Base-by-base conservation (phyloP, 2,888 invertebrate species). In the Crepidodera aurea region DNA sequence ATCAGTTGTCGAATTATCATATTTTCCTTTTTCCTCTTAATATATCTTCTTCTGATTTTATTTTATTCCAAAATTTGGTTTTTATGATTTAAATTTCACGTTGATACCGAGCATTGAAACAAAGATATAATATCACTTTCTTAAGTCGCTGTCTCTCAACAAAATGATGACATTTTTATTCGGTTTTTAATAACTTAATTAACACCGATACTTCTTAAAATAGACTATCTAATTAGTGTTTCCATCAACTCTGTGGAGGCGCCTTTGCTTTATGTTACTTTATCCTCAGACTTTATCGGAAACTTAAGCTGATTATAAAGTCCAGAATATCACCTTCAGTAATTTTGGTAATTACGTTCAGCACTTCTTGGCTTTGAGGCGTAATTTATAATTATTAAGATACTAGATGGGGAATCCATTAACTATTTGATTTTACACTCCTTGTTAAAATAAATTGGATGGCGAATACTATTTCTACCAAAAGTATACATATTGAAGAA, bases 271-370 rank as follows among this genome's bases (percentile, higher is more conserved):
- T 22, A 22, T 25, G 51, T 37, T 19, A 39, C 37, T 51, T 37
- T 37, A 7, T 51, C 25, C 25, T 8, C n/a, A 39, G 37, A 53
- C 40, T 50, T 50, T 34, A 50, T 34, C n/a, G 34, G 18, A 32
- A 50, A 50, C 15, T 53, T 39, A 40, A 53, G 53, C 40, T 19
- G 40, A 53, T 53, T 53, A 40, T 39, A 40, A 22, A 53, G 54
- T 54, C 40, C 42, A 37, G 22, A 34, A 51, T 51, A 51, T 51
- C 22, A 40, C 42, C 42, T 13, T 44, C 54, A 27, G 42, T 54
- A 54, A 54, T 54, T 54, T 54, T 42, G 42, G 54, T 54, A 54
- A 54, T 54, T 54, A 54, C 32, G 27, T 54, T 44, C 8, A 42
- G 25, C 54, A 42, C 54, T 54, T 42, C 29, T 18, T 32, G 42